Evolutionary conservation across 2,113 vertebrate genomes (phyloP).

Genomic region (Brienomyrus longianalis): DNA sequence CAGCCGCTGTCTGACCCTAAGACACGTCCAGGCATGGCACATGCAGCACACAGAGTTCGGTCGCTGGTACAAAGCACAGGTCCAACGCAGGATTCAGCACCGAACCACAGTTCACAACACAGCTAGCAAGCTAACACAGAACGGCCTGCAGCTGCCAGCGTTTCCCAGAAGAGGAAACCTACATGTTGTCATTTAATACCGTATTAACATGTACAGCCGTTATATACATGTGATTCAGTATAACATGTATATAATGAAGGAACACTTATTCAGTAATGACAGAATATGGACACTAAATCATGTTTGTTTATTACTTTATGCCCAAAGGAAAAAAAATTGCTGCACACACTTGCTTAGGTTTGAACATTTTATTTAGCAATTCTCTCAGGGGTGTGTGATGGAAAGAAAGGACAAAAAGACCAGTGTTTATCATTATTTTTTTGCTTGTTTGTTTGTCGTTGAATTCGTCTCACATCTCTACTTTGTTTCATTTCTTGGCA

Average conservation of each 20-base stretch:
- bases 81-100: conserved; percentile 19
- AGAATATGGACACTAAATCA: conserved; percentile 41
- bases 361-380: conserved; percentile 5
- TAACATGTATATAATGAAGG: conserved; percentile 50
- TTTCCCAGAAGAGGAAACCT: conserved; percentile 38
- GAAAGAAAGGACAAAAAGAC: neutral
- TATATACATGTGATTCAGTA: conserved; percentile 54
- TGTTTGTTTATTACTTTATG: neutral
- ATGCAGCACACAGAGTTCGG: neutral
- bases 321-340: neutral
- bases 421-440: neutral
- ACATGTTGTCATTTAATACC: conserved; percentile 34
- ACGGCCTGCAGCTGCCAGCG: conserved; percentile 22
- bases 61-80: neutral
- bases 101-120: conserved; percentile 33
- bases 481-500: neutral
- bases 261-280: conserved; percentile 58
- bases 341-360: conserved; percentile 10
- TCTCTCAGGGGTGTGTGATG: neutral
- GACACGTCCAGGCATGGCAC: neutral
- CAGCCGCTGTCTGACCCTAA: neutral
- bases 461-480: neutral
- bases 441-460: neutral
- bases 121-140: conserved; percentile 33
- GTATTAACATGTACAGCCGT: conserved; percentile 39